phyloP scores from a whole-genome alignment of 2,888 invertebrate genomes.

The Electrophaes corylata region DNA sequence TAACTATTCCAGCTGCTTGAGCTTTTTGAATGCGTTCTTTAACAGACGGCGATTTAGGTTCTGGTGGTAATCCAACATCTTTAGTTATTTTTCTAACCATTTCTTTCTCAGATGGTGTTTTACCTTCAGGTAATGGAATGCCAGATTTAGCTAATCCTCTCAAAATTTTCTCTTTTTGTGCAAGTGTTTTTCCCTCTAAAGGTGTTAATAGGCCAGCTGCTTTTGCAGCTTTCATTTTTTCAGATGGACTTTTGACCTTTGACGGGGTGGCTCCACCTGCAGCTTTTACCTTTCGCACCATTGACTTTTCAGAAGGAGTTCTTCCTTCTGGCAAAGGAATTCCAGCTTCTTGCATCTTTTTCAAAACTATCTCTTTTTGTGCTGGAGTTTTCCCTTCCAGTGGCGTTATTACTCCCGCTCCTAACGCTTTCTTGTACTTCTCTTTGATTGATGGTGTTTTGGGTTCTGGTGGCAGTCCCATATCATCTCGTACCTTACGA shows the following conservation, averaged over 20 bases:
- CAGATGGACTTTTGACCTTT: slow-evolving; percentile 39
- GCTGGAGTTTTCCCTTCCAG: slow-evolving; percentile 46
- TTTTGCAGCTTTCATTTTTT: slow-evolving; percentile 41
- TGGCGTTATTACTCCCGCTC: slow-evolving; percentile 44
- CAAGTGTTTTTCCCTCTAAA: slow-evolving; percentile 40
- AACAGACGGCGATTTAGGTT: slow-evolving; percentile 43
- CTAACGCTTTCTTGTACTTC: slow-evolving; percentile 42
- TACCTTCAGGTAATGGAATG: slow-evolving; percentile 40
- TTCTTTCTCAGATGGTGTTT: slow-evolving; percentile 41
- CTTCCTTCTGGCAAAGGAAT: slow-evolving; percentile 47
- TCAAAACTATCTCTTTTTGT: slow-evolving; percentile 46
- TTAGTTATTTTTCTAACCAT: slow-evolving; percentile 31
- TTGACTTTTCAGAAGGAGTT: slow-evolving; percentile 45
- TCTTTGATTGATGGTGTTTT: slow-evolving; percentile 46
- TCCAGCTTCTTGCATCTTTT: slow-evolving; percentile 40
- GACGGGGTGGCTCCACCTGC: slow-evolving; percentile 7
- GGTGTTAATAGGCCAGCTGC: slow-evolving; percentile 39
- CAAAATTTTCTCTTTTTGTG: slow-evolving; percentile 45
- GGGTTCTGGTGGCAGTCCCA: slow-evolving; percentile 37
- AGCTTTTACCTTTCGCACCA: slow-evolving; percentile 40
- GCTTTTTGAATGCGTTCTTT: slow-evolving; percentile 41
- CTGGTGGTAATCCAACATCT: slow-evolving; percentile 46
- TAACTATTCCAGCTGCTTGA: slow-evolving; percentile 38
- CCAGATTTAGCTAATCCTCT: slow-evolving; percentile 38
- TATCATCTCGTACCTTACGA: slow-evolving; percentile 32